These are phyloP conservation scores for Drosophila ercepeae DNA, from an alignment of 1,140 invertebrate species.

Conservation along the genomic window DNA sequence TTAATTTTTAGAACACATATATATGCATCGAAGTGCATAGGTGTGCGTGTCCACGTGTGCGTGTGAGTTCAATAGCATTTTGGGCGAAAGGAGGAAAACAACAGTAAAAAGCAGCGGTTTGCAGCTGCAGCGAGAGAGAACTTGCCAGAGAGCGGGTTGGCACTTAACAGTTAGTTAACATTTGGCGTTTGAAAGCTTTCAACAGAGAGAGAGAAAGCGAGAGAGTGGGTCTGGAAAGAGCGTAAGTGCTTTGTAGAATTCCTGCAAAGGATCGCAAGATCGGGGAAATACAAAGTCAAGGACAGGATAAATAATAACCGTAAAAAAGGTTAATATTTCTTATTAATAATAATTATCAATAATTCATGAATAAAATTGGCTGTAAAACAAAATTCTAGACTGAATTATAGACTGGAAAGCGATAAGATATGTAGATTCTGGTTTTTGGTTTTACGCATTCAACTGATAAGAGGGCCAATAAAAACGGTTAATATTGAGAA, in stretches of 20 bases:
- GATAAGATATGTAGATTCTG: too few relatives aligned
- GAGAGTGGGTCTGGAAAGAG: too few relatives aligned
- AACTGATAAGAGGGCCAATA: too few relatives aligned
- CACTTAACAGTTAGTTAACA: conserved; percentile 16
- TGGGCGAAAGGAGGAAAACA: conserved; percentile 51
- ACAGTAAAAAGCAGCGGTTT: conserved; percentile 69
- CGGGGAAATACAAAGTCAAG: too few relatives aligned
- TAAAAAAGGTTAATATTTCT: too few relatives aligned
- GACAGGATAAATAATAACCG: too few relatives aligned
- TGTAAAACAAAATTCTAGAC: too few relatives aligned
- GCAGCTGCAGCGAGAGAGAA: conserved; percentile 45
- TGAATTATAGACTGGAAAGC: too few relatives aligned
- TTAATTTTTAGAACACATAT: background rate
- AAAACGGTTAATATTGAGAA: too few relatives aligned
- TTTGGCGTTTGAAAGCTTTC: conserved; percentile 14
- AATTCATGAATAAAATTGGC: too few relatives aligned
- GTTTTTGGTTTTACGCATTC: too few relatives aligned
- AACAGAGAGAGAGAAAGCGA: background rate
- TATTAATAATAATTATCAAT: too few relatives aligned
- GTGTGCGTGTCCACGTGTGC: conserved; percentile 17
- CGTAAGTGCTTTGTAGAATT: background rate
- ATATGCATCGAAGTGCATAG: background rate
- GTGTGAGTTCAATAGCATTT: conserved; percentile 77
- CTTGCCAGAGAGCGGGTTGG: background rate
- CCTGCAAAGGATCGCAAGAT: conserved; percentile 13